A percentile compares a stretch with the other conserved stretches of the same genome.
phyloP scores from a whole-genome alignment of 2,888 invertebrate genomes.

The Platycheirus albimanus region DNA sequence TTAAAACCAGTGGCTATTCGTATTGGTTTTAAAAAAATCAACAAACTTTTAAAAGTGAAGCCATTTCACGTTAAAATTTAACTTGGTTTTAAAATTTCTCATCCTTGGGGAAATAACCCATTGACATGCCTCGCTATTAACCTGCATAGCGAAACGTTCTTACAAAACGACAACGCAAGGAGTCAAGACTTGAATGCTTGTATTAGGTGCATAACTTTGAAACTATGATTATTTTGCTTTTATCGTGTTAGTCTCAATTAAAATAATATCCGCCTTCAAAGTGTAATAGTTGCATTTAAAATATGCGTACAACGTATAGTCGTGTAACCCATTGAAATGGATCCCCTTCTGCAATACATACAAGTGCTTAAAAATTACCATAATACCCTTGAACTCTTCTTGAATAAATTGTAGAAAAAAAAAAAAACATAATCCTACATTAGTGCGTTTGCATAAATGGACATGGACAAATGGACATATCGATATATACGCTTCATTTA shows the following conservation, averaged over 20 bases:
- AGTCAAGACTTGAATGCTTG: neutral
- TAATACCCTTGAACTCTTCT: conserved; percentile 26
- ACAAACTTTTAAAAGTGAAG: too few relatives aligned
- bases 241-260: conserved; percentile 25
- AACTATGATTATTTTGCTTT: neutral
- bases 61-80: too few relatives aligned
- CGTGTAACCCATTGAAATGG: neutral
- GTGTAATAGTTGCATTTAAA: conserved; percentile 2
- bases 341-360: too few relatives aligned
- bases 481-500: neutral
- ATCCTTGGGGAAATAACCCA: too few relatives aligned
- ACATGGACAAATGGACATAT: too few relatives aligned
- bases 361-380: neutral
- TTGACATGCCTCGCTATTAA: too few relatives aligned
- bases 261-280: conserved; percentile 5
- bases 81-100: too few relatives aligned
- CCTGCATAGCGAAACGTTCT: too few relatives aligned
- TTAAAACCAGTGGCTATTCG: too few relatives aligned
- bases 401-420: neutral
- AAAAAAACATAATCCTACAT: neutral
- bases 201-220: neutral
- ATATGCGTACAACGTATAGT: neutral
- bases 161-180: too few relatives aligned
- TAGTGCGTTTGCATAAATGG: neutral
- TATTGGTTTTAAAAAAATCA: too few relatives aligned